Percentiles rank a stretch among this genome's conserved stretches.
These are phyloP conservation scores for Parotocinclus haroldoi DNA, from an alignment of 2,797 vertebrate genomes.

Conservation along the genomic window DNA sequence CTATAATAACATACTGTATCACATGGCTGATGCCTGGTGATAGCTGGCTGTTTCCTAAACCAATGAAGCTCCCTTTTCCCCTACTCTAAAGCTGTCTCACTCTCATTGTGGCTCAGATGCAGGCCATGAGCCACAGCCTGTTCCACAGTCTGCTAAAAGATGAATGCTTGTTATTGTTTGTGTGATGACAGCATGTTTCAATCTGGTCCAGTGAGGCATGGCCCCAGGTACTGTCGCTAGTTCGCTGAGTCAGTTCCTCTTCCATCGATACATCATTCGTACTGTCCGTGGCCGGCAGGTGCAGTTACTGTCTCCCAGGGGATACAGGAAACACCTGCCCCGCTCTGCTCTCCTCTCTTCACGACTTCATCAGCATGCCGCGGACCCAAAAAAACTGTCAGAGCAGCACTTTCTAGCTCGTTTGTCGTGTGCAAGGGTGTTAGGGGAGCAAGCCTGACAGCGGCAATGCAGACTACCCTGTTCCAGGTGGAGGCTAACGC, in stretches of 20 bases:
- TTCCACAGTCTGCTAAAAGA: conserved; percentile 60
- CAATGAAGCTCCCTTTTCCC: conserved; percentile 20
- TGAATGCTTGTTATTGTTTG: conserved; percentile 87
- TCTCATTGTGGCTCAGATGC: conserved; percentile 56
- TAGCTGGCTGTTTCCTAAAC: conserved; percentile 22
- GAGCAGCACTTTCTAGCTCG: conserved; percentile 78
- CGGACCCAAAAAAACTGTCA: conserved; percentile 70
- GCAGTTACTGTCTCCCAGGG: conserved; percentile 69
- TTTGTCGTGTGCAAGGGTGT: conserved; percentile 75
- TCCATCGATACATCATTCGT: conserved; percentile 79
- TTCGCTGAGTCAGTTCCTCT: conserved; percentile 83
- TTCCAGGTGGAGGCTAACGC: conserved; percentile 48
- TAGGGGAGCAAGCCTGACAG: conserved; percentile 61
- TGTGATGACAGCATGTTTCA: conserved; percentile 87
- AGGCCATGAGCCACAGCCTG: conserved; percentile 19
- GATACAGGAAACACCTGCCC: conserved; percentile 80
- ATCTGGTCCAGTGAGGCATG: conserved; percentile 79
- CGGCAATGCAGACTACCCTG: conserved; percentile 46
- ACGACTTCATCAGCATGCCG: conserved; percentile 71
- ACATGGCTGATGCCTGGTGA: neutral
- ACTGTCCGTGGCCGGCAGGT: conserved; percentile 76
- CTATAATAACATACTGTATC: neutral
- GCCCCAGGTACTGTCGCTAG: conserved; percentile 77
- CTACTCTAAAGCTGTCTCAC: conserved; percentile 55
- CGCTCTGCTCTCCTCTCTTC: conserved; percentile 63